Evolutionary conservation across 2,797 vertebrate genomes (phyloP).

Genomic region (Rallus crepitans): DNA sequence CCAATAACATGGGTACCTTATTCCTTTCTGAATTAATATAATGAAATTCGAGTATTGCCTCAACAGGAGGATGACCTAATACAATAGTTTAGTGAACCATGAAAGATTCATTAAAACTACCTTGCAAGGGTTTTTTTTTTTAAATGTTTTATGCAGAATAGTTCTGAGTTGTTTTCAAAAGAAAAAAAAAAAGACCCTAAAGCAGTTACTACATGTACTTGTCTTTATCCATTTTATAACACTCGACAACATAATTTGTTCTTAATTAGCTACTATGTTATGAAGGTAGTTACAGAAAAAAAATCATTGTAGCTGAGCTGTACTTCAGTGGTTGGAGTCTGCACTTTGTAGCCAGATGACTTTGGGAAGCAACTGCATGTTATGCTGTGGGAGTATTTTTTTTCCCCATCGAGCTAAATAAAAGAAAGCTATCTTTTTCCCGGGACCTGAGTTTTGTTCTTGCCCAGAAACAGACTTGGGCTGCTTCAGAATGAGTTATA

Average conservation of each 20-base stretch:
- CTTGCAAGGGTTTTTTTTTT: background rate
- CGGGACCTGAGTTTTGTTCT: background rate
- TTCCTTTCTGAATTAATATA: conserved; percentile 28
- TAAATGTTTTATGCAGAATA: background rate
- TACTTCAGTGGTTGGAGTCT: background rate
- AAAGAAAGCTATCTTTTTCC: background rate
- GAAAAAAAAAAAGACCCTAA: background rate
- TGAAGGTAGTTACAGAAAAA: background rate
- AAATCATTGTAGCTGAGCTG: background rate
- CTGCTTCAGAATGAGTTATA: background rate
- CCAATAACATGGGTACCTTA: background rate
- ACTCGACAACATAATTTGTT: background rate
- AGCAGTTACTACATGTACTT: background rate
- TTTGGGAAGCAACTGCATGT: background rate
- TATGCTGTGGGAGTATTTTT: fast-evolving
- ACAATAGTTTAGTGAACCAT: conserved; percentile 47
- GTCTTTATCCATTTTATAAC: background rate
- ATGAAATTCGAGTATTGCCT: conserved; percentile 32
- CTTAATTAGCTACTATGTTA: background rate
- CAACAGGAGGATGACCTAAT: conserved; percentile 46
- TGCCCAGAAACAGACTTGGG: background rate
- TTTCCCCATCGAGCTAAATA: background rate
- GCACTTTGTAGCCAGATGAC: background rate
- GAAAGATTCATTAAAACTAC: conserved; percentile 59
- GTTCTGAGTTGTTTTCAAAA: background rate